Conservation (phyloP, 2,797 vertebrate species). For the Podarcis siculus region DNA sequence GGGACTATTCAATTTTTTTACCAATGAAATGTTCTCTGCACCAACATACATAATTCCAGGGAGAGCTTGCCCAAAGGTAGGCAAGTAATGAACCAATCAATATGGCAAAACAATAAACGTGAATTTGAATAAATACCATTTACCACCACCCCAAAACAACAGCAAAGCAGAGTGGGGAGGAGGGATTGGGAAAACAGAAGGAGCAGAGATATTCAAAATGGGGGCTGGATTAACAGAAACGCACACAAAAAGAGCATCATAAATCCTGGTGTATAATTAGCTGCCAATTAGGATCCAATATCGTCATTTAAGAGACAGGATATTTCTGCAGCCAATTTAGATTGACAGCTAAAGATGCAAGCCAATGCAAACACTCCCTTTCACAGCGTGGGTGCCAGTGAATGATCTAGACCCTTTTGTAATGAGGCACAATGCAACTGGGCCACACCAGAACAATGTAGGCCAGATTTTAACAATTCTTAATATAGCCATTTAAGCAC, state of each 20-base stretch:
- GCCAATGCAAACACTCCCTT: neutral
- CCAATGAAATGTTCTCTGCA: neutral
- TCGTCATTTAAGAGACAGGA: neutral
- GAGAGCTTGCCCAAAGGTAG: neutral
- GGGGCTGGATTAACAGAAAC: neutral
- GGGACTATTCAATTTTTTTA: neutral
- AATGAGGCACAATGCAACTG: neutral
- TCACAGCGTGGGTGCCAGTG: too few species aligned
- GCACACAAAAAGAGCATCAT: neutral
- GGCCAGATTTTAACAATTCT: neutral
- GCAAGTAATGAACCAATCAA: neutral
- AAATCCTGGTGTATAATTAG: neutral
- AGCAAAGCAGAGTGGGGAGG: neutral
- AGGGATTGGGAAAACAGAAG: neutral
- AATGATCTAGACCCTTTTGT: neutral
- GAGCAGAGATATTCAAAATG: neutral
- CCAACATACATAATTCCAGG: neutral
- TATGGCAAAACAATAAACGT: neutral
- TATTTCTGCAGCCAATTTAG: neutral
- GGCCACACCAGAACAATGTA: neutral
- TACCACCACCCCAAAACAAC: neutral
- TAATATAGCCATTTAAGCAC: neutral
- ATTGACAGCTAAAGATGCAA: neutral
- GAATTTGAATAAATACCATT: neutral
- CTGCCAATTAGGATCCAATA: neutral